Percentiles rank a stretch among this genome's conserved stretches.
phyloP scores from a whole-genome alignment of 2,797 vertebrate genomes.

The Gadopsis bispinosus region DNA sequence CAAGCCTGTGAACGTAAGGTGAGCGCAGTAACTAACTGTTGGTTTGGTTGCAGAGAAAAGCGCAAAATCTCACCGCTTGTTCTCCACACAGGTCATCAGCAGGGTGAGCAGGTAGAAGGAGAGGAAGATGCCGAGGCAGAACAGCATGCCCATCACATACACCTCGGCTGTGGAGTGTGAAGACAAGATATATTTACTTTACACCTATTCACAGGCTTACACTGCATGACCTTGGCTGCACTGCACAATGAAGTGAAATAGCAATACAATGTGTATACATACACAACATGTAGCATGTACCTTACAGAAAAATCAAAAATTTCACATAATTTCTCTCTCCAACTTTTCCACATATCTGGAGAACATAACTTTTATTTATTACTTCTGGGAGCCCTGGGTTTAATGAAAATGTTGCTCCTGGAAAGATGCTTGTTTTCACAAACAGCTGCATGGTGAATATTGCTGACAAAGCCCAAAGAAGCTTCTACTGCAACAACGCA shows the following conservation, averaged over 20 bases:
- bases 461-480: background rate
- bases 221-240: background rate
- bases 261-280: background rate
- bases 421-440: background rate
- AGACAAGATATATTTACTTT: conserved; percentile 2
- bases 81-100: conserved; percentile 91
- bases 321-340: background rate
- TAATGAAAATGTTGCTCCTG: background rate
- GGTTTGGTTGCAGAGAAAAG: background rate
- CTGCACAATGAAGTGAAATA: background rate
- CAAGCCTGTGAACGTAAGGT: background rate
- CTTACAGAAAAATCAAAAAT: background rate
- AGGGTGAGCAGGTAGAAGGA: conserved; percentile 94
- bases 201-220: background rate
- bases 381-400: background rate
- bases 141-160: conserved; percentile 92
- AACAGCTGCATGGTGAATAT: background rate
- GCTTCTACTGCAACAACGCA: background rate
- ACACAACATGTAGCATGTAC: background rate
- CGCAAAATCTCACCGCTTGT: conserved; percentile 86
- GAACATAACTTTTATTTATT: background rate
- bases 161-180: conserved; percentile 84
- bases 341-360: background rate
- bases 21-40: too few species aligned
- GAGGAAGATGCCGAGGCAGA: conserved; percentile 95